Percentiles rank a stretch among this genome's conserved stretches.
phyloP scores from a whole-genome alignment of 2,888 invertebrate genomes.

The Dasypogon diadema region DNA sequence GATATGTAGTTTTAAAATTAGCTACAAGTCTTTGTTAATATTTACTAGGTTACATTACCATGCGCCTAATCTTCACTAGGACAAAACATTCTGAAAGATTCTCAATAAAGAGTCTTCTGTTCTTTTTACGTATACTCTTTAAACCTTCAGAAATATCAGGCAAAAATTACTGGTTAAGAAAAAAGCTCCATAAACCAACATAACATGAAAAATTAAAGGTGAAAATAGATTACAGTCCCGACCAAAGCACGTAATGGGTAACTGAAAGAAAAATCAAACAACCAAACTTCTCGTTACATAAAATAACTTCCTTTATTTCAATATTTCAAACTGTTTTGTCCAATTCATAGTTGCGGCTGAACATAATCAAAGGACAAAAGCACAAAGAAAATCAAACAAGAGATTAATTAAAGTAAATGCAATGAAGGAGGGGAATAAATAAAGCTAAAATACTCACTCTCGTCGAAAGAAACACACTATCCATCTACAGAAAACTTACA shows the following conservation, averaged over 20 bases:
- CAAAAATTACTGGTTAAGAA: too few species aligned
- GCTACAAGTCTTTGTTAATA: too few species aligned
- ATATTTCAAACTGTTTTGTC: slow-evolving; percentile 42
- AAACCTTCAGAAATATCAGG: too few species aligned
- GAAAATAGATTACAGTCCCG: too few species aligned
- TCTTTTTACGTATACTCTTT: too few species aligned
- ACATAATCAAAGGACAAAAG: not conserved
- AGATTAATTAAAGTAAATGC: not conserved
- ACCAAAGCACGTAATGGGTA: too few species aligned
- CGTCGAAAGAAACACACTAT: slow-evolving; percentile 51
- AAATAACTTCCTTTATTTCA: slow-evolving; percentile 42
- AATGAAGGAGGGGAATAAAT: not conserved
- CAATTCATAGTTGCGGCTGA: not conserved
- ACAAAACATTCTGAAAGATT: not conserved
- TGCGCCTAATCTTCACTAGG: too few species aligned
- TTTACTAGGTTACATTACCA: too few species aligned
- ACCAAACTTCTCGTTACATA: slow-evolving; percentile 43
- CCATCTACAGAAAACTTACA: slow-evolving; percentile 58
- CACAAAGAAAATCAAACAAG: not conserved
- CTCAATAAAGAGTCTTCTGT: not conserved
- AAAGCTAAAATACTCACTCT: not conserved
- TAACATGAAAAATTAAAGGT: too few species aligned
- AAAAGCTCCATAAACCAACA: too few species aligned
- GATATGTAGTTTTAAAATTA: too few species aligned
- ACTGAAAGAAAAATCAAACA: slow-evolving; percentile 49